Evolutionary conservation across 1,140 invertebrate genomes (phyloP), one percentile per base, ranked within the genome.

Genomic region (Meloidogyne exigua): DNA sequence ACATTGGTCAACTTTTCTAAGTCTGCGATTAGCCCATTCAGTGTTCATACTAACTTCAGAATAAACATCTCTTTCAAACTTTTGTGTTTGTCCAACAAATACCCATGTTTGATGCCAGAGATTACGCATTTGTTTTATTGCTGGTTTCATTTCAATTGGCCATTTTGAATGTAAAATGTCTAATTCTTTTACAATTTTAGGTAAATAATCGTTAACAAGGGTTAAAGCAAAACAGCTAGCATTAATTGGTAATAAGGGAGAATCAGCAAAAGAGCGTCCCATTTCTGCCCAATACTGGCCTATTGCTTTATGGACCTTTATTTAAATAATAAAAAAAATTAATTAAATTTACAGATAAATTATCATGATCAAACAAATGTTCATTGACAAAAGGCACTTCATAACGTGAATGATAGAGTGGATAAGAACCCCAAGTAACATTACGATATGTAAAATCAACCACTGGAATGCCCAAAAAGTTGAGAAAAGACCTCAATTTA

Each of bases 401-500:
- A 76, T 89, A 89, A n/a, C 87, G 82, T 0, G 88, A 84, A 77
- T 89, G 89, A 78, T 89, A 89, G 3, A 89, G 79, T 5, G 89
- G 88, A 79, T 89, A 89, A 0, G 73, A 73, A n/a, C 26, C 26
- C 44, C 68, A 73, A n/a, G 77, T 64, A 4, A 49, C 68, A 39
- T 82, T 82, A 21, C 68, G 44, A 57, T 84, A 83, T 12, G 75
- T 66, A 25, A 88, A 67, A 77, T 89, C 88, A 21, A 85, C 79
- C 66, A 81, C 82, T 0, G 88, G 83, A 12, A 89, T 77, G 12
- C 88, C 88, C 28, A 86, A 70, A 49, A 76, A 82, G 28, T 82
- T 80, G 7, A 88, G 70, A 74, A 89, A 88, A 12, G 85, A 69
- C 25, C 84, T 80, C 74, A 87, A 5, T 15, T 32, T 21, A 75